These are phyloP conservation scores for Calycopis cecrops DNA, from an alignment of 1,140 invertebrate genomes.

Conservation along the genomic window DNA sequence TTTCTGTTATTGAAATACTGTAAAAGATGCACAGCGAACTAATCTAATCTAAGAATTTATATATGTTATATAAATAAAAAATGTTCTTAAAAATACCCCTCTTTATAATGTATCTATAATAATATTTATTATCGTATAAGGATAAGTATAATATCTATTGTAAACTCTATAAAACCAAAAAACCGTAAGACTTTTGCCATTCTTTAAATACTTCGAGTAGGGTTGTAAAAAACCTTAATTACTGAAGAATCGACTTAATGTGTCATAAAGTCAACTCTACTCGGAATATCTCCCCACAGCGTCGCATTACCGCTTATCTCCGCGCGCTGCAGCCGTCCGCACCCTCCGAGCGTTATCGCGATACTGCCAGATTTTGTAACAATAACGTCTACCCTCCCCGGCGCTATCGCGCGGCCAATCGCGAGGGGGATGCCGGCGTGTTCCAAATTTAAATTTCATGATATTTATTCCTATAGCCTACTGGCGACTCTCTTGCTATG, in stretches of 20 bases:
- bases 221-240: background rate
- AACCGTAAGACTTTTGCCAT: too few relatives aligned
- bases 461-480: conserved; percentile 16
- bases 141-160: too few relatives aligned
- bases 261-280: conserved; percentile 55
- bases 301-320: conserved; percentile 61
- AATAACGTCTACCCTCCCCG: conserved; percentile 46
- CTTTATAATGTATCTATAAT: too few relatives aligned
- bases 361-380: conserved; percentile 65
- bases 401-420: conserved; percentile 59
- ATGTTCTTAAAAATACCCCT: too few relatives aligned
- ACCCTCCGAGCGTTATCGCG: conserved; percentile 57
- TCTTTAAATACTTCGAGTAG: too few relatives aligned
- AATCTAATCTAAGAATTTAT: too few relatives aligned
- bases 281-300: conserved; percentile 37
- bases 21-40: too few relatives aligned
- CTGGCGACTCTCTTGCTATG: background rate
- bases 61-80: too few relatives aligned
- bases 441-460: conserved; percentile 40
- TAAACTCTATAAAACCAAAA: too few relatives aligned
- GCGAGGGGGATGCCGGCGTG: conserved; percentile 38
- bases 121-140: too few relatives aligned
- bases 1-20: too few relatives aligned
- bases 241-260: conserved; percentile 32
- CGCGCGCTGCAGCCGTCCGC: conserved; percentile 48